These are phyloP conservation scores for Tenthredo livida DNA, from an alignment of 2,888 invertebrate species.

Conservation along the genomic window DNA sequence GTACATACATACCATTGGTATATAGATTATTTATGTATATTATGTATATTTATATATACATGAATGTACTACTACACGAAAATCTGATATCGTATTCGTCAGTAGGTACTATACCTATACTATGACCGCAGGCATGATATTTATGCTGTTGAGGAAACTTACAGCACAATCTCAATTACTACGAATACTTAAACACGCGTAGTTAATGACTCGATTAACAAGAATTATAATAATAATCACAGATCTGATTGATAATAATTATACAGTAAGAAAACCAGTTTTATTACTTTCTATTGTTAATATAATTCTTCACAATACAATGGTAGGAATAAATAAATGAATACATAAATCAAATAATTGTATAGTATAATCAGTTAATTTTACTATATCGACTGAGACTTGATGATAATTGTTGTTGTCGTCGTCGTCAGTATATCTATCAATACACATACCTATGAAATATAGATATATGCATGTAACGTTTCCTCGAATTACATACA, in stretches of 20 bases:
- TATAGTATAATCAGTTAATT: background rate
- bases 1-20: background rate
- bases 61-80: background rate
- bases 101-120: too few species aligned
- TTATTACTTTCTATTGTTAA: background rate
- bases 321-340: background rate
- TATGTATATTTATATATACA: background rate
- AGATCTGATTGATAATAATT: background rate
- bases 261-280: background rate
- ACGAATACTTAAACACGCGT: background rate
- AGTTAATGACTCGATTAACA: conserved; percentile 2
- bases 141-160: background rate
- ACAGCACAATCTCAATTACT: background rate
- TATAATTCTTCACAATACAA: too few species aligned
- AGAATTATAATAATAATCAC: conserved; percentile 24
- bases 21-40: too few species aligned
- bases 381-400: too few species aligned
- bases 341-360: background rate
- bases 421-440: background rate
- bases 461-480: background rate
- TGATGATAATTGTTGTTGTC: conserved; percentile 2
- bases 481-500: conserved; percentile 3
- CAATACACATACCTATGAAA: background rate
- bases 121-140: background rate
- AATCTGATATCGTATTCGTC: background rate